A percentile compares a stretch with the other conserved stretches of the same genome.
Evolutionary conservation across 1,140 invertebrate species (phyloP).

Genomic region (Drosophila nikananu): DNA sequence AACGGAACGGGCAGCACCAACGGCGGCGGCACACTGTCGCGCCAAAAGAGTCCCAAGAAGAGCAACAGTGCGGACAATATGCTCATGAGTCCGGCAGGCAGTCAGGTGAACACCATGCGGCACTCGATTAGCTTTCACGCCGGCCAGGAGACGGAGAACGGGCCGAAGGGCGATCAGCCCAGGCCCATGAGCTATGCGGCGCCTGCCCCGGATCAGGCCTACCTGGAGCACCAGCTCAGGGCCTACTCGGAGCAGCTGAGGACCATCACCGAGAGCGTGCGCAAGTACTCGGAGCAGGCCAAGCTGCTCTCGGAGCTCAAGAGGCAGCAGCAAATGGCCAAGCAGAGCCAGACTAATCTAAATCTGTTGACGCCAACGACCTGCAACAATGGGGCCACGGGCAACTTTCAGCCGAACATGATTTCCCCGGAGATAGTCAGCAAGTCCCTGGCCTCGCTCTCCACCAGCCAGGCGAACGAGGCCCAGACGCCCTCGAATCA

Average conservation of each 20-base stretch:
- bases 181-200: conserved; percentile 81
- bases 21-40: conserved; percentile 37
- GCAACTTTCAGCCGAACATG: conserved; percentile 75
- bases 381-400: conserved; percentile 16
- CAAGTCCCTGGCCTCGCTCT: conserved; percentile 77
- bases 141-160: conserved; percentile 35
- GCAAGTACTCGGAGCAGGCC: conserved; percentile 84
- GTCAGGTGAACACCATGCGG: conserved; percentile 61
- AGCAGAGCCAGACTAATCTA: conserved; percentile 70
- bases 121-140: conserved; percentile 83
- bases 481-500: conserved; percentile 82
- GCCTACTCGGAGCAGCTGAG: conserved; percentile 83
- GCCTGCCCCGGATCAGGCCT: conserved; percentile 77
- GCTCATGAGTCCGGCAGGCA: conserved; percentile 33
- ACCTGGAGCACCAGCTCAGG: conserved; percentile 80
- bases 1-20: conserved; percentile 51
- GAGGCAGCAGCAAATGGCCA: conserved; percentile 78
- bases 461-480: conserved; percentile 51
- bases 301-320: conserved; percentile 82
- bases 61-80: conserved; percentile 70
- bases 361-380: conserved; percentile 60
- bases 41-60: conserved; percentile 62
- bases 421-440: conserved; percentile 83
- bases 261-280: conserved; percentile 83
- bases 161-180: conserved; percentile 33